Conservation (phyloP, 1,140 invertebrate species). For the Stratiolaelaps scimitus region DNA sequence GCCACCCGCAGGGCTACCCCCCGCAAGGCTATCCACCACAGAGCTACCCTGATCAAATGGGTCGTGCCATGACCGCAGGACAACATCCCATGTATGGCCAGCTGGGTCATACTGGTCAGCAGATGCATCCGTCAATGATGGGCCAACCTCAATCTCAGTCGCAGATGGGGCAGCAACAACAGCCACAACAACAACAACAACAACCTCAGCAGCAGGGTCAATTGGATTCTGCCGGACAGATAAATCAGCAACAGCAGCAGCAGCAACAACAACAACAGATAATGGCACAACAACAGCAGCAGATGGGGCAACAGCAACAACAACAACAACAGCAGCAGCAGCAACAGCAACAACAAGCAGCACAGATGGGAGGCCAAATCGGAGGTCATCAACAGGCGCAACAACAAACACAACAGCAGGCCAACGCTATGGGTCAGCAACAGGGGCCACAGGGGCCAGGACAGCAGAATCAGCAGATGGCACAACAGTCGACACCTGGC, state of each 20-base stretch:
- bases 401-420: conserved; percentile 30
- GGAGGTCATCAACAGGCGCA: conserved; percentile 17
- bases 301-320: conserved; percentile 29
- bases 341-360: conserved; percentile 23
- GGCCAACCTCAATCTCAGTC: conserved; percentile 29
- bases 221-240: conserved; percentile 12
- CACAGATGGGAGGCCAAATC: conserved; percentile 26
- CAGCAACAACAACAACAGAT: conserved; percentile 21
- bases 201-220: conserved; percentile 31
- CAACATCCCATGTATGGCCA: conserved; percentile 22
- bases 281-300: conserved; percentile 11
- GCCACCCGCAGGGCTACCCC: conserved; percentile 5
- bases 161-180: conserved; percentile 29
- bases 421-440: conserved; percentile 32
- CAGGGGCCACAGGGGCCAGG: conserved; percentile 38
- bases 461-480: conserved; percentile 40
- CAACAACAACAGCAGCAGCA: conserved; percentile 29
- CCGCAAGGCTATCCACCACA: conserved; percentile 1
- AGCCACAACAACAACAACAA: conserved; percentile 26
- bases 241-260: conserved; percentile 31
- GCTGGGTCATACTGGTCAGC: neutral
- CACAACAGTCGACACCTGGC: conserved; percentile 40
- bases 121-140: conserved; percentile 25
- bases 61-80: conserved; percentile 19
- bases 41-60: conserved; percentile 18